Evolutionary conservation across 35 echinoderm and acorn worm species (phyloP).

Genomic region (Heliocidaris erythrogramma): DNA sequence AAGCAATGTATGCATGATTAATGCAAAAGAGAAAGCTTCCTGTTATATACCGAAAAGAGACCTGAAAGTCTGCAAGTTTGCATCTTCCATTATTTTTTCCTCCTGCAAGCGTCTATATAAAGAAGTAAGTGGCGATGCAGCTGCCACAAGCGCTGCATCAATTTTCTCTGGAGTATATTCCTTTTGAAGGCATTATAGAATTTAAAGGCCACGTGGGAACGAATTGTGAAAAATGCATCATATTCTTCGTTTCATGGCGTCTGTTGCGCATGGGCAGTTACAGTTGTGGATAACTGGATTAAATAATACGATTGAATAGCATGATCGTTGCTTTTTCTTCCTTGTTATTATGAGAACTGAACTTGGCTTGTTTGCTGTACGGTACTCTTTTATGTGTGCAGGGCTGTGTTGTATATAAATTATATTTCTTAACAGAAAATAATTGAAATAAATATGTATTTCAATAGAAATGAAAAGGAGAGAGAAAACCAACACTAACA

Average conservation of each 20-base stretch:
- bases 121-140: neutral
- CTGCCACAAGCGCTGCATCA: neutral
- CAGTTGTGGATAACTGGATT: neutral
- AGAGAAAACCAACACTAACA: too few species aligned
- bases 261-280: neutral
- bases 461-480: too few species aligned
- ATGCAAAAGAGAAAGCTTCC: too few species aligned
- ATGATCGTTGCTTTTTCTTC: too few species aligned
- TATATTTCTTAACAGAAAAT: too few species aligned
- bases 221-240: neutral
- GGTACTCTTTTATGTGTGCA: too few species aligned
- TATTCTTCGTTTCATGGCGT: neutral
- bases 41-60: neutral
- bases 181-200: neutral
- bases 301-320: neutral
- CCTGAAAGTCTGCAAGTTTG: neutral
- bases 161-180: neutral
- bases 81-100: neutral
- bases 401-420: too few species aligned
- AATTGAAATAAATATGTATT: too few species aligned
- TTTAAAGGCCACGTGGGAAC: neutral
- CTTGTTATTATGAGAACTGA: too few species aligned
- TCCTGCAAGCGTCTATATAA: neutral
- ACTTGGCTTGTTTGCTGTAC: too few species aligned
- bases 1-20: too few species aligned